Evolutionary conservation across 2,888 invertebrate species (phyloP).

Genomic region (Lochmaea capreae): DNA sequence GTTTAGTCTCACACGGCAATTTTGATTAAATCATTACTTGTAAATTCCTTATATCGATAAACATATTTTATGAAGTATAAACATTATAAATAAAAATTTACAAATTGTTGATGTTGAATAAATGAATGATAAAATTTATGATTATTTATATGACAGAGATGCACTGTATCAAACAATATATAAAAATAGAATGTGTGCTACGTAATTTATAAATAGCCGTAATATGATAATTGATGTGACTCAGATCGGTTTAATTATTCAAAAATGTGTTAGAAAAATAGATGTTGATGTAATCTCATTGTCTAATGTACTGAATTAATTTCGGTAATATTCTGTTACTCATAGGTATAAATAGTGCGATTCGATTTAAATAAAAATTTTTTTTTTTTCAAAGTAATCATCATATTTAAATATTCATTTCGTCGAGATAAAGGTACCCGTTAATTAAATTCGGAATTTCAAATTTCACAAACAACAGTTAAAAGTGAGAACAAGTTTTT

Average conservation of each 20-base stretch:
- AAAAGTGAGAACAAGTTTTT: neutral
- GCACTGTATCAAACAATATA: conserved; percentile 4
- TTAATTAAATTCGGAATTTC: neutral
- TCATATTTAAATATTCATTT: conserved; percentile 4
- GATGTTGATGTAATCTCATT: neutral
- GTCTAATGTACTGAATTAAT: neutral
- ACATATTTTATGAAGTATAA: neutral
- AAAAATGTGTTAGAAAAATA: neutral
- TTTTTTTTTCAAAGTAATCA: neutral
- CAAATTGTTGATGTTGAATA: neutral
- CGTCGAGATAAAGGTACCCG: neutral
- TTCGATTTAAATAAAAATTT: neutral
- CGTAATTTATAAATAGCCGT: neutral
- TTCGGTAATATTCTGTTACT: neutral
- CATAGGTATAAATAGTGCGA: neutral
- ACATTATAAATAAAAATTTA: neutral
- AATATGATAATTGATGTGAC: neutral
- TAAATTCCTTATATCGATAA: too few relatives aligned
- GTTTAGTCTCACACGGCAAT: too few relatives aligned
- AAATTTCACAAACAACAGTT: neutral
- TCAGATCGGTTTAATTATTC: neutral
- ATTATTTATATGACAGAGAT: neutral
- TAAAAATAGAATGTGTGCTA: conserved; percentile 2
- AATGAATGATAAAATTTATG: neutral
- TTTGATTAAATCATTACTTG: too few relatives aligned